Evolutionary conservation across 2,888 invertebrate species (phyloP).

Genomic region (Morpho helenor): DNA sequence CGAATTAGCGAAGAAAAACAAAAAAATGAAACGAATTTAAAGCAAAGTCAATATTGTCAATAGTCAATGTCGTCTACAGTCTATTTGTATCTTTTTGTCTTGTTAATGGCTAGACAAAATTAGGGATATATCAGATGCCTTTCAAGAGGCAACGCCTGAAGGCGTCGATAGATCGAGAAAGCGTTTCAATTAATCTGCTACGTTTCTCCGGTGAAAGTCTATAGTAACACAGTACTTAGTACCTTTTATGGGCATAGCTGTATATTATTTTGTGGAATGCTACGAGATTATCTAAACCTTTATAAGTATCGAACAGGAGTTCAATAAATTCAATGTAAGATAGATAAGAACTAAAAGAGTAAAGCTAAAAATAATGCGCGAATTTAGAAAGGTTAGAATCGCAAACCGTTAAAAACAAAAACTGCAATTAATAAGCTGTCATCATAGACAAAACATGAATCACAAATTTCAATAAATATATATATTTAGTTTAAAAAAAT

Average conservation of each 20-base stretch:
- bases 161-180: constrained; percentile 21
- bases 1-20: too few species aligned
- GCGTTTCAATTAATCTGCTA: constrained; percentile 19
- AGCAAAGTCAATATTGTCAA: neutral
- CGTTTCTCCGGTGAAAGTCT: constrained; percentile 24
- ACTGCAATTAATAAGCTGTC: too few species aligned
- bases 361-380: too few species aligned
- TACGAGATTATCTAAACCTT: neutral
- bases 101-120: too few species aligned
- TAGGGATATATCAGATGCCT: neutral
- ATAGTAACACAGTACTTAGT: constrained; percentile 10
- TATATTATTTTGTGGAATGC: constrained; percentile 13
- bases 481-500: too few species aligned
- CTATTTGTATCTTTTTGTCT: too few species aligned
- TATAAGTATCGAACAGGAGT: too few species aligned
- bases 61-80: neutral
- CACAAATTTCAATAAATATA: too few species aligned
- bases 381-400: too few species aligned
- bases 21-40: neutral
- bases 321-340: too few species aligned
- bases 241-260: constrained; percentile 17
- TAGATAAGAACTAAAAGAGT: too few species aligned
- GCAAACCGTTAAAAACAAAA: too few species aligned
- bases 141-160: constrained; percentile 10
- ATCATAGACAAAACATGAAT: neutral